A percentile compares a stretch with the other conserved stretches of the same genome.
Conservation (phyloP, 1,140 invertebrate species). For the Drosophila trapezifrons region DNA sequence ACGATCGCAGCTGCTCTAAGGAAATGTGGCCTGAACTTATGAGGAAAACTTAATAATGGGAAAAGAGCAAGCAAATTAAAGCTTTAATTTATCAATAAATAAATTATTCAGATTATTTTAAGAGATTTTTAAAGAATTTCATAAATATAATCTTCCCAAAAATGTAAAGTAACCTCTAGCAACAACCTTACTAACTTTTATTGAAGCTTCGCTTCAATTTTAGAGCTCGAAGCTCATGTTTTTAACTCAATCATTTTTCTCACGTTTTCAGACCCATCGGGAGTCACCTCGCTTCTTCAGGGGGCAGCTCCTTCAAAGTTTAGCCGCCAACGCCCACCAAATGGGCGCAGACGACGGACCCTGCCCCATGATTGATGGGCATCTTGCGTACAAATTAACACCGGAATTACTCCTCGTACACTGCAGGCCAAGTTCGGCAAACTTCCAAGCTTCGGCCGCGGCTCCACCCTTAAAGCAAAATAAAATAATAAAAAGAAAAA, state of each 20-base stretch:
- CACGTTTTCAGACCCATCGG: constrained; percentile 51
- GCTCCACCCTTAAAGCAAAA: constrained; percentile 50
- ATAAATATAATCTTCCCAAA: not conserved
- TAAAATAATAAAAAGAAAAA: not conserved
- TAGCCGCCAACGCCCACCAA: constrained; percentile 73
- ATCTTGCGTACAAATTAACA: constrained; percentile 79
- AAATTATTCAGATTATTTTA: not conserved
- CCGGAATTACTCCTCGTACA: constrained; percentile 71
- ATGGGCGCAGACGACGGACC: constrained; percentile 27
- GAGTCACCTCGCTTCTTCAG: constrained; percentile 10
- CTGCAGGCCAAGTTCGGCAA: constrained; percentile 35
- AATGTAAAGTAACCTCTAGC: too few relatives aligned
- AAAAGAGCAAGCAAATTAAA: not conserved
- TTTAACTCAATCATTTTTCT: constrained; percentile 53
- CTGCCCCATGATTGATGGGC: constrained; percentile 71
- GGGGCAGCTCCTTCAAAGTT: constrained; percentile 63
- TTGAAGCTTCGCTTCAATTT: not conserved
- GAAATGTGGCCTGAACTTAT: constrained; percentile 18
- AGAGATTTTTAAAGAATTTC: too few relatives aligned
- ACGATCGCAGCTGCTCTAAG: constrained; percentile 60
- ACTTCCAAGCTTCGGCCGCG: constrained; percentile 32
- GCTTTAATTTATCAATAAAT: constrained; percentile 2
- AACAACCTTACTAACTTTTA: not conserved
- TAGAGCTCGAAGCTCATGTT: too few relatives aligned
- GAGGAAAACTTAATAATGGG: constrained; percentile 1